Percentiles rank a stretch among this genome's conserved stretches.
Conservation (phyloP, 1,140 invertebrate genomes). For the Atopsyche davidsoni region DNA sequence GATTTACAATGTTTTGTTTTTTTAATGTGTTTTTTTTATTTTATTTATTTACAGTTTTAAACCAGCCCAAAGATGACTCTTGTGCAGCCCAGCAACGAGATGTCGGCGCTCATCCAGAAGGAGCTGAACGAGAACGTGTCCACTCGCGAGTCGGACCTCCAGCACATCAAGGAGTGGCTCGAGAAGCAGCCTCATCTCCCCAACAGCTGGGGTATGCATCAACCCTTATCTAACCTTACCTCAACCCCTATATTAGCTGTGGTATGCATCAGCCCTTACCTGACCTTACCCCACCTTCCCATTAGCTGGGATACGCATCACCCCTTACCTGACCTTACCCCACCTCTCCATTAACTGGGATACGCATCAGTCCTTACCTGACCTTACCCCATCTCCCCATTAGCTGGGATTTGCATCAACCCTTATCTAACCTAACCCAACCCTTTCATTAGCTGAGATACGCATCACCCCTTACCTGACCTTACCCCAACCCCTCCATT, state of each 20-base stretch:
- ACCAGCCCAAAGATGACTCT: slow-evolving; percentile 54
- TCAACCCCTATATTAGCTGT: no score
- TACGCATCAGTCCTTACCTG: no score
- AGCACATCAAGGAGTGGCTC: slow-evolving; percentile 69
- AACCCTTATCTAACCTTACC: background rate
- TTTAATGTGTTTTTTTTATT: slow-evolving; percentile 4
- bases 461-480: no score
- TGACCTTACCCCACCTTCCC: no score
- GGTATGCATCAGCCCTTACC: no score
- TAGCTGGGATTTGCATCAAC: slow-evolving; percentile 54
- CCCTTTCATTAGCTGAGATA: no score
- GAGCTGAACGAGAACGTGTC: slow-evolving; percentile 69
- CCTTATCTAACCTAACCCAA: background rate
- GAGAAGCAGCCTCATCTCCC: slow-evolving; percentile 70
- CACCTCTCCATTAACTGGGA: no score
- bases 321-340: no score
- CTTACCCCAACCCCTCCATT: no score
- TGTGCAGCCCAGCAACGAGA: slow-evolving; percentile 65
- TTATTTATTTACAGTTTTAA: slow-evolving; percentile 8
- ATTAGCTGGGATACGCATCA: no score
- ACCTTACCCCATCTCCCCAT: slow-evolving; percentile 70
- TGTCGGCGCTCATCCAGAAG: slow-evolving; percentile 64
- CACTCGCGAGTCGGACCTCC: slow-evolving; percentile 59
- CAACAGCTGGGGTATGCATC: slow-evolving; percentile 56
- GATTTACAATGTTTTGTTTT: no score